Evolutionary conservation across 2,797 vertebrate genomes (phyloP).

Genomic region (Pseudochirops corinnae): DNA sequence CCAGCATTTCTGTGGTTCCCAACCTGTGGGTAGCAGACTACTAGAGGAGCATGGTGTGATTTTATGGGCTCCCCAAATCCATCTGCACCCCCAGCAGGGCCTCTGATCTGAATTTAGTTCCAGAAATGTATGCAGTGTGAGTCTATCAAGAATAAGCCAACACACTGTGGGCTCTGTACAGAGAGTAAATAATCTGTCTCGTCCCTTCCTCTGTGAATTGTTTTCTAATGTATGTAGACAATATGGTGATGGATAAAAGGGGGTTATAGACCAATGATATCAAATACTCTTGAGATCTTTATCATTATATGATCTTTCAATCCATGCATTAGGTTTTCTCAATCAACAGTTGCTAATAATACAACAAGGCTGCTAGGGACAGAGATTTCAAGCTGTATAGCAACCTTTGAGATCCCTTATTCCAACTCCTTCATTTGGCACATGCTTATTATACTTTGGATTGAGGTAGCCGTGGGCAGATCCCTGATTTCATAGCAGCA

Average conservation of each 20-base stretch:
- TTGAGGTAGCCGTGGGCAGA: background rate
- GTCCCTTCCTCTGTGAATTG: background rate
- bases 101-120: background rate
- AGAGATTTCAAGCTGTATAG: background rate
- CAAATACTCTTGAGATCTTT: background rate
- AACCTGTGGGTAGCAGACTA: background rate
- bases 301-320: background rate
- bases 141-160: background rate
- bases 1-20: background rate
- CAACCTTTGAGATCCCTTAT: background rate
- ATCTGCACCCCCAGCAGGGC: background rate
- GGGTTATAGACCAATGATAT: background rate
- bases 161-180: background rate
- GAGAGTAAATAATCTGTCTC: background rate
- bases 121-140: background rate
- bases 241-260: background rate
- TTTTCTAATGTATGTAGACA: background rate
- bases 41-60: background rate
- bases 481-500: background rate
- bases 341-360: background rate
- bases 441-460: background rate
- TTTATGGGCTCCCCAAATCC: background rate
- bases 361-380: background rate
- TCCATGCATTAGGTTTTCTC: background rate
- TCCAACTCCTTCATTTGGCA: background rate